These are phyloP conservation scores for Cheumatopsyche charites DNA, from an alignment of 1,140 invertebrate genomes.

Conservation along the genomic window DNA sequence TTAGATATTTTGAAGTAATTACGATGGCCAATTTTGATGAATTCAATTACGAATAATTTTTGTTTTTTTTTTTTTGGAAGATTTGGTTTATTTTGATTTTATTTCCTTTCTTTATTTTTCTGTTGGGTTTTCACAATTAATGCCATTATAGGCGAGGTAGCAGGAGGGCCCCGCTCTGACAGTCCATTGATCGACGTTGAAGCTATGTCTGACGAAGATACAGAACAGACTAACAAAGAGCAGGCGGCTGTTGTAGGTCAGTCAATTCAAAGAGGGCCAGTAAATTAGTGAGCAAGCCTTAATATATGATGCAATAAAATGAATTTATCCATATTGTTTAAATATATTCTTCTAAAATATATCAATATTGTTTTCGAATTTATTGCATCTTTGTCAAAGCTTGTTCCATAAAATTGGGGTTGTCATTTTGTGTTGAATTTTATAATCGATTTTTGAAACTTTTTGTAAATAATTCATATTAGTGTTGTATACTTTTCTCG, in stretches of 20 bases:
- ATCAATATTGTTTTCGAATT: background rate
- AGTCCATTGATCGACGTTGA: constrained; percentile 80
- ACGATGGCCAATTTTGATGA: constrained; percentile 23
- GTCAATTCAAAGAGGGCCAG: constrained; percentile 52
- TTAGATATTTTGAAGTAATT: background rate
- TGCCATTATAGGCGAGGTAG: constrained; percentile 68
- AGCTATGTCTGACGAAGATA: constrained; percentile 70
- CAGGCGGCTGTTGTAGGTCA: constrained; percentile 64
- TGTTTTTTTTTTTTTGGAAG: constrained; percentile 32
- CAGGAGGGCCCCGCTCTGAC: constrained; percentile 64
- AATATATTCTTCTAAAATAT: background rate
- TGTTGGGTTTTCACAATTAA: constrained; percentile 46
- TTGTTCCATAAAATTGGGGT: constrained; percentile 27
- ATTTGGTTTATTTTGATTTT: constrained; percentile 32
- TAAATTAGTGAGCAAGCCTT: constrained; percentile 33
- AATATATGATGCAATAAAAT: constrained; percentile 18
- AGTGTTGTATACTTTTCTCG: constrained; percentile 22
- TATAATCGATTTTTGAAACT: background rate
- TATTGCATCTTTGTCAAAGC: constrained; percentile 30
- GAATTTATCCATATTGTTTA: background rate
- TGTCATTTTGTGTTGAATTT: constrained; percentile 17
- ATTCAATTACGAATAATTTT: constrained; percentile 36
- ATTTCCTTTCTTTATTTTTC: constrained; percentile 45
- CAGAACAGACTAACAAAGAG: constrained; percentile 61
- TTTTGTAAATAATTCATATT: constrained; percentile 27